Evolutionary conservation across 2,888 invertebrate genomes (phyloP), one percentile per base, ranked within the genome.

Genomic region (Zygaena filipendulae): DNA sequence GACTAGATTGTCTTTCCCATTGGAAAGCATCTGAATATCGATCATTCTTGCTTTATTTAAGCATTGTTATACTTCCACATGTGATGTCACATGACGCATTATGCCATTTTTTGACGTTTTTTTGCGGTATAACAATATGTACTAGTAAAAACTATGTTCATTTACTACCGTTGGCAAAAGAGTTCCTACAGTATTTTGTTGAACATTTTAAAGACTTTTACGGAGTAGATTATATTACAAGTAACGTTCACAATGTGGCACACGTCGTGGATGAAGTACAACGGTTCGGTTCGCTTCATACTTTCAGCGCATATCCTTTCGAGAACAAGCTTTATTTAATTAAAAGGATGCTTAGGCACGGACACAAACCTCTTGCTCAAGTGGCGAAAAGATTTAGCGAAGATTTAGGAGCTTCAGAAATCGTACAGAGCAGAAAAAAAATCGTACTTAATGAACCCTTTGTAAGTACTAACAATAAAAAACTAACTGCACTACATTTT

Each of bases 1-100:
- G 14, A 2, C 9, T 33, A 2, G 6, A 30, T 16, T 8, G 8
- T 11, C 21, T 33, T n/a, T 3, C 30, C 4, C 25, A 35, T 18
- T 43, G 41, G 41, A 43, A 42, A 29, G 38, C 32, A 5, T 33
- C 34, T 3, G 39, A 43, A 27, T 39, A 22, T 22, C 21, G 40
- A n/a, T 31, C 36, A 6, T 41, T 43, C 31, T 27, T 43, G 8
- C 13, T 25, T 13, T 42, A 42, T 25, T 20, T 30, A 3, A 38
- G 40, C 20, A 23, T 34, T 11, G 21, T 36, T 8, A 29, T 36
- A 14, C 13, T 36, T 3, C 11, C 10, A 20, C 13, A 35, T 9
- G 20, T 32, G 3, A 13, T 35, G 3, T 3, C 3, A 6, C 2
- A 11, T 19, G 28, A 29, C 1, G 27, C 24, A 16, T 35, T 12